Conservation (phyloP, 2,888 invertebrate species). For the Sussaba pulchella region DNA sequence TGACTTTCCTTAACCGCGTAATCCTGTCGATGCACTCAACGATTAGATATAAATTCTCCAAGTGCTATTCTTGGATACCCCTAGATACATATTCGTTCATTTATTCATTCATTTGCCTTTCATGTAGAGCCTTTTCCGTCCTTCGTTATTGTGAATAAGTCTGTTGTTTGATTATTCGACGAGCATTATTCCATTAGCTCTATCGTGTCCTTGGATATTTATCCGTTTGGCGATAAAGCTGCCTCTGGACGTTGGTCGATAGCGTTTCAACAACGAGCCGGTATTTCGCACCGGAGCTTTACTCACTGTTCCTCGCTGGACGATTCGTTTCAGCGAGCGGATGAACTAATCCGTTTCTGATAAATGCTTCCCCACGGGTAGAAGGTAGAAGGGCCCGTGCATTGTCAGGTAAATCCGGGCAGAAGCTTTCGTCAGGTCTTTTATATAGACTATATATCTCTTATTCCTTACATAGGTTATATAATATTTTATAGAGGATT, state of each 20-base stretch:
- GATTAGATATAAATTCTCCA: slow-evolving; percentile 36
- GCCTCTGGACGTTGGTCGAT: slow-evolving; percentile 10
- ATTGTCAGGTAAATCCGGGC: slow-evolving; percentile 33
- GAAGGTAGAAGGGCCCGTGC: background rate
- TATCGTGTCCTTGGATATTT: slow-evolving; percentile 41
- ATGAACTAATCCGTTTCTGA: slow-evolving; percentile 50
- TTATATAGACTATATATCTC: background rate
- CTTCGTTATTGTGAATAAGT: slow-evolving; percentile 10
- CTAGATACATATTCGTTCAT: too few species aligned
- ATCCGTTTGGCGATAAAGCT: slow-evolving; percentile 21
- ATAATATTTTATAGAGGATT: too few species aligned
- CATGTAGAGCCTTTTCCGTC: slow-evolving; percentile 45
- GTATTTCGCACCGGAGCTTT: slow-evolving; percentile 7
- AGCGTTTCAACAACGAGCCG: slow-evolving; percentile 30
- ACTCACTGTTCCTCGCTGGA: slow-evolving; percentile 49
- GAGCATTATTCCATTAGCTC: slow-evolving; percentile 54
- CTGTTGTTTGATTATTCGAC: slow-evolving; percentile 31
- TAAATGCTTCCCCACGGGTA: slow-evolving; percentile 31
- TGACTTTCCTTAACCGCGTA: too few species aligned
- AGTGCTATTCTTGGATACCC: background rate
- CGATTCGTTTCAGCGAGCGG: background rate
- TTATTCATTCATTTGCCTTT: slow-evolving; percentile 34
- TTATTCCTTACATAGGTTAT: too few species aligned
- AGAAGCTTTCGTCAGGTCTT: background rate
- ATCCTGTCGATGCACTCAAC: slow-evolving; percentile 29